phyloP scores from a whole-genome alignment of 2,797 vertebrate genomes.

The Psittacula derbiana region DNA sequence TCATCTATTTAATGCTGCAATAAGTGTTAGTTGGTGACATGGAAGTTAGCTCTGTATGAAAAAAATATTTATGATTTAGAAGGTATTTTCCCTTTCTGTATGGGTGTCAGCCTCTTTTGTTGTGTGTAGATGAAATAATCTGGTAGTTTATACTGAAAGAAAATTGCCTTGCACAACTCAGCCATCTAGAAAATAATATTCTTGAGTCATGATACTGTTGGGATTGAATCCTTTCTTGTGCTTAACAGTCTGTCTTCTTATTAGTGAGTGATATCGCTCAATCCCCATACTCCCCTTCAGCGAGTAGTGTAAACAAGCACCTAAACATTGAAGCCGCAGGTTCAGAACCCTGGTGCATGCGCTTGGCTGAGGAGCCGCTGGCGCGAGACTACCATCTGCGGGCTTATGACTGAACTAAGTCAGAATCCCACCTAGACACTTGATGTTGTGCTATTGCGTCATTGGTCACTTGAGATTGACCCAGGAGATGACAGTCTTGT shows the following conservation, averaged over 20 bases:
- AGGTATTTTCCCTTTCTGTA: neutral
- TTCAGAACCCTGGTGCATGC: no score
- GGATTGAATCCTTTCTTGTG: neutral
- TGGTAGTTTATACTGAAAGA: neutral
- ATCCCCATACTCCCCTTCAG: neutral
- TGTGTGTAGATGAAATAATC: neutral
- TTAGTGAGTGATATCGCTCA: neutral
- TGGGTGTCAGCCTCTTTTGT: neutral
- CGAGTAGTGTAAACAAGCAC: neutral
- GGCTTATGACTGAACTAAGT: no score
- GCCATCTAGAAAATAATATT: neutral
- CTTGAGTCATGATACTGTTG: neutral
- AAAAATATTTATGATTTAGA: neutral
- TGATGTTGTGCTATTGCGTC: no score
- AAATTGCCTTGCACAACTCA: neutral
- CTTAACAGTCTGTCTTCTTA: neutral
- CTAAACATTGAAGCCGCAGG: neutral
- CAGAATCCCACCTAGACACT: no score
- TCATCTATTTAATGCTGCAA: neutral
- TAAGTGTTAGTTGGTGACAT: neutral
- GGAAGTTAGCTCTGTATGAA: neutral
- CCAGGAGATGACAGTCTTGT: no score
- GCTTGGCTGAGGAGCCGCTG: no score
- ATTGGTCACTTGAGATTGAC: no score
- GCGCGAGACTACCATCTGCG: no score